These are phyloP conservation scores for Sander vitreus DNA, from an alignment of 2,113 vertebrate species.

Conservation along the genomic window DNA sequence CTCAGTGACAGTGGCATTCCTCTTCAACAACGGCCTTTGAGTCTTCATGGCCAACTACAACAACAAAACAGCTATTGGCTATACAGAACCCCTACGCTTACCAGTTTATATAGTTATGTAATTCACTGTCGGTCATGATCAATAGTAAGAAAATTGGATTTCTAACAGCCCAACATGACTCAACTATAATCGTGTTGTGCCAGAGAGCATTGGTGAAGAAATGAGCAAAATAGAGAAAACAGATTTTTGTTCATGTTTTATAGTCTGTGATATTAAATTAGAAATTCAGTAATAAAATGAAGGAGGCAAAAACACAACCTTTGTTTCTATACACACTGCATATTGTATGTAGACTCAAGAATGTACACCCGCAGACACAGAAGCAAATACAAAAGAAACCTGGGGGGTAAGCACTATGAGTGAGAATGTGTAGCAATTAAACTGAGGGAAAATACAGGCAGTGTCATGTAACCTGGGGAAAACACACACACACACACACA, in stretches of 20 bases:
- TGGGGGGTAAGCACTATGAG: conserved; percentile 16
- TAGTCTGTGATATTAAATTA: background rate
- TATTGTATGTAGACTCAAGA: background rate
- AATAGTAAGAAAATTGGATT: conserved; percentile 1
- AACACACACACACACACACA: conserved; percentile 27
- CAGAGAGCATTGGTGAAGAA: conserved; percentile 15
- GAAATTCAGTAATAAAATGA: background rate
- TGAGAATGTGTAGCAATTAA: conserved; percentile 39
- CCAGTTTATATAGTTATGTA: conserved; percentile 1
- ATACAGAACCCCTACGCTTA: background rate
- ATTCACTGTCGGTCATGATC: background rate
- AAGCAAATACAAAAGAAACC: conserved; percentile 38
- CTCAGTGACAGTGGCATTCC: conserved; percentile 1
- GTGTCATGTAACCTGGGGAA: conserved; percentile 60
- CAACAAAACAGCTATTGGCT: background rate
- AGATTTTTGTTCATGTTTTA: background rate
- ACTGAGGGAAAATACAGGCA: conserved; percentile 45
- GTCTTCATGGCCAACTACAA: background rate
- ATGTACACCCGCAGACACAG: too few relatives aligned
- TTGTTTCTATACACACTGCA: background rate
- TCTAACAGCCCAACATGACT: conserved; percentile 7
- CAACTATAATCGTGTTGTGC: background rate
- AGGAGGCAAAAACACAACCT: background rate
- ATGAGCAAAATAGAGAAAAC: background rate
- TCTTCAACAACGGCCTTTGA: background rate